Evolutionary conservation across 2,113 vertebrate species (phyloP).

Genomic region (Hippolais icterina): DNA sequence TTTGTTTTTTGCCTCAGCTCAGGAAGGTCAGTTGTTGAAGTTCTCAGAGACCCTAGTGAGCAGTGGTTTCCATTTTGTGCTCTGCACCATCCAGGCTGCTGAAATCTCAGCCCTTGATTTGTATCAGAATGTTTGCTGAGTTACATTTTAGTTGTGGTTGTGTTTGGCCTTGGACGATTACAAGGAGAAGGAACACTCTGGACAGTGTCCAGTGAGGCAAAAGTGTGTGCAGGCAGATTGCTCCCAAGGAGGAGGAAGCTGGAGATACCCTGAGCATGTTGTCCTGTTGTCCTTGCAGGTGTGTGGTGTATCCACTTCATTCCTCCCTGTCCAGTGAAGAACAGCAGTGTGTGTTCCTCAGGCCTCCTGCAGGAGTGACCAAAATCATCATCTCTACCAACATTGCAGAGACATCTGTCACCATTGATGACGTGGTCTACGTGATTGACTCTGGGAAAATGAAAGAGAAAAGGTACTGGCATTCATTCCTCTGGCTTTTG

Average conservation of each 20-base stretch:
- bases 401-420: conserved; percentile 96
- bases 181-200: background rate
- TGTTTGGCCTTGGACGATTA: background rate
- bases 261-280: background rate
- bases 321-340: conserved; percentile 94
- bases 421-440: conserved; percentile 95
- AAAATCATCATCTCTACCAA: conserved; percentile 99
- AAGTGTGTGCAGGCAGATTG: background rate
- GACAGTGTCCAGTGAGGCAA: background rate
- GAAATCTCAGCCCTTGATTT: background rate
- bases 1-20: background rate
- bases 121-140: background rate
- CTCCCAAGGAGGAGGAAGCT: background rate
- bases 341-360: conserved; percentile 91
- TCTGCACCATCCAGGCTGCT: background rate
- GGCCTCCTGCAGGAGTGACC: conserved; percentile 83
- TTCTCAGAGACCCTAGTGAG: background rate
- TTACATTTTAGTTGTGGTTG: background rate
- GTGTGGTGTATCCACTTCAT: conserved; percentile 91
- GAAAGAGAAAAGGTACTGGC: conserved; percentile 92
- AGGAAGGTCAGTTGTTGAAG: background rate
- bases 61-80: background rate
- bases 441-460: conserved; percentile 97
- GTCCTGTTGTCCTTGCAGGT: conserved; percentile 74
- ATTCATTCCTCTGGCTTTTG: background rate